These are phyloP conservation scores for Gallinago paraguaiae DNA, from an alignment of 2,113 vertebrate species.

Conservation along the genomic window DNA sequence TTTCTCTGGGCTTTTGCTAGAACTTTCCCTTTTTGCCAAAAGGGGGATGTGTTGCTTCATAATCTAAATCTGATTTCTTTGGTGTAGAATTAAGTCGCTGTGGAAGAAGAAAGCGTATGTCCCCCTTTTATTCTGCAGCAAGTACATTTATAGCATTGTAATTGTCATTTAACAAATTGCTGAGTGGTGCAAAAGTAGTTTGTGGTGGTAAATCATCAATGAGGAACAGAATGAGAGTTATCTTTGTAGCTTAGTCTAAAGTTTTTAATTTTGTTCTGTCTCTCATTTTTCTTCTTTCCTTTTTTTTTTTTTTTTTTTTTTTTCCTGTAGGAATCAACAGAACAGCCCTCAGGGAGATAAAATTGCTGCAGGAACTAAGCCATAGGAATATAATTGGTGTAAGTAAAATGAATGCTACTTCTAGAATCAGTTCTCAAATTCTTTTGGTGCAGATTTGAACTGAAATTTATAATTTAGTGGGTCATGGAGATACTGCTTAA, in stretches of 20 bases:
- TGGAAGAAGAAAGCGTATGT: neutral
- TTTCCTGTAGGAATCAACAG: constrained; percentile 90
- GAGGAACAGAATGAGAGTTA: neutral
- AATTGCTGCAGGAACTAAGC: constrained; percentile 93
- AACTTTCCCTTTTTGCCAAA: neutral
- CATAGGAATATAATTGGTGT: constrained; percentile 98
- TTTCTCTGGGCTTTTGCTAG: neutral
- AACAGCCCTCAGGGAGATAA: constrained; percentile 96
- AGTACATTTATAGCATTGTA: neutral
- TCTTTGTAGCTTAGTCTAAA: neutral
- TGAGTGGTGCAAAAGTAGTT: neutral
- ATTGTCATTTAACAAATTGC: neutral
- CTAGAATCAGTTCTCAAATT: neutral
- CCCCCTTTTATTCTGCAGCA: neutral
- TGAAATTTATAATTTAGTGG: neutral
- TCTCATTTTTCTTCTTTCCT: neutral
- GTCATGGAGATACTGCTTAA: neutral
- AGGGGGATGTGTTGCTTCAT: neutral
- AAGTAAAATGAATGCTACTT: constrained; percentile 64
- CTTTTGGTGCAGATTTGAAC: neutral
- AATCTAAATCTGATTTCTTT: neutral
- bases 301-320: neutral
- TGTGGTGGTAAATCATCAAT: neutral
- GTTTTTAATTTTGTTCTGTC: neutral
- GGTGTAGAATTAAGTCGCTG: neutral